These are phyloP conservation scores for Drosophila equinoxialis DNA, from an alignment of 1,140 invertebrate genomes.

Conservation along the genomic window DNA sequence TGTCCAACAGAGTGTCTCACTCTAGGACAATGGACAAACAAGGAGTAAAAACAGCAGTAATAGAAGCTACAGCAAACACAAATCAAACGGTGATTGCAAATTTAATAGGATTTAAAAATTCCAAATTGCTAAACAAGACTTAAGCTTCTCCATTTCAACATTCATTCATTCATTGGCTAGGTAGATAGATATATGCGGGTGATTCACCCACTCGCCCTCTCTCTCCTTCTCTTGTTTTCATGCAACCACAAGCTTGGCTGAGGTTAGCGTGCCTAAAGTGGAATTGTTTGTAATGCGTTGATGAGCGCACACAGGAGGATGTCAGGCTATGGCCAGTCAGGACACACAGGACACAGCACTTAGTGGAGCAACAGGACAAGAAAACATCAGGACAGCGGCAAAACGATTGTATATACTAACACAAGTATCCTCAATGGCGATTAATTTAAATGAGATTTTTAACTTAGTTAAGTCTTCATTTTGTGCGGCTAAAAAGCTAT, in stretches of 20 bases:
- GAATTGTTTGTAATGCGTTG: slow-evolving; percentile 77
- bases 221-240: slow-evolving; percentile 17
- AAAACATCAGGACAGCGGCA: background rate
- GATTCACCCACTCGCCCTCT: background rate
- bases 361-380: slow-evolving; percentile 19
- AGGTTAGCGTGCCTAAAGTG: slow-evolving; percentile 69
- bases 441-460: slow-evolving; percentile 77
- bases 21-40: slow-evolving; percentile 38
- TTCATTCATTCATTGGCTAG: slow-evolving; percentile 12
- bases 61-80: slow-evolving; percentile 12
- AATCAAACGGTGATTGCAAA: slow-evolving; percentile 74
- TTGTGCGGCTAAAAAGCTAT: background rate
- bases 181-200: slow-evolving; percentile 7
- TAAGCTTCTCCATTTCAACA: slow-evolving; percentile 34
- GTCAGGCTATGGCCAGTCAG: slow-evolving; percentile 5
- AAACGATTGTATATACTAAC: slow-evolving; percentile 1
- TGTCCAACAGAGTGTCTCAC: slow-evolving; percentile 31
- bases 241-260: slow-evolving; percentile 70
- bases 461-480: slow-evolving; percentile 48
- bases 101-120: slow-evolving; percentile 77
- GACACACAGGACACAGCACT: slow-evolving; percentile 23
- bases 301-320: slow-evolving; percentile 30
- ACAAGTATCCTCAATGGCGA: slow-evolving; percentile 48
- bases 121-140: slow-evolving; percentile 72
- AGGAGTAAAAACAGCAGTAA: background rate